Percentiles rank a stretch among this genome's conserved stretches.
Conservation (phyloP, 2,113 vertebrate genomes). For the Excalfactoria chinensis region DNA sequence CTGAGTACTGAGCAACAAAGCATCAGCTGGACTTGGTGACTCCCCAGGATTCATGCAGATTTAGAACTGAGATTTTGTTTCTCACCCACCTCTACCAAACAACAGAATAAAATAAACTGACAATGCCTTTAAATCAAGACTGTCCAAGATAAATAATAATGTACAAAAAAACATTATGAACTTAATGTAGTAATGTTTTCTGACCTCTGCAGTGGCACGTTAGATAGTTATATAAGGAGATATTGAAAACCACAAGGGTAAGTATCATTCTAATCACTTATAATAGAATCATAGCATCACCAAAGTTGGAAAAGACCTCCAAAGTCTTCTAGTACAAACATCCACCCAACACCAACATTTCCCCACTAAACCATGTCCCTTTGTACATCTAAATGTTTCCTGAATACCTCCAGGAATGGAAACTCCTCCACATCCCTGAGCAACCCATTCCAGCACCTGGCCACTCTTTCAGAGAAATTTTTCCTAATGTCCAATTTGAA, state of each 20-base stretch:
- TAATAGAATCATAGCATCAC: too few relatives aligned
- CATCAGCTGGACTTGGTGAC: rapidly evolving
- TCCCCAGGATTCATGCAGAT: background rate
- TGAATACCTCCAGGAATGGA: too few relatives aligned
- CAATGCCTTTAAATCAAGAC: background rate
- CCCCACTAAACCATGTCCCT: too few relatives aligned
- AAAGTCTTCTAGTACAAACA: too few relatives aligned
- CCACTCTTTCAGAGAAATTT: too few relatives aligned
- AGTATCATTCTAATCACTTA: background rate
- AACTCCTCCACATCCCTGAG: too few relatives aligned
- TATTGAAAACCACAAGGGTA: background rate
- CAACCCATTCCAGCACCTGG: too few relatives aligned
- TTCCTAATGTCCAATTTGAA: too few relatives aligned
- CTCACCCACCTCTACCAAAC: background rate
- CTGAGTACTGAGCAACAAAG: background rate
- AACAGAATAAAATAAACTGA: background rate
- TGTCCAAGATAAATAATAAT: background rate
- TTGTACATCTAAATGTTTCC: too few relatives aligned
- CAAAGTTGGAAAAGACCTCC: too few relatives aligned
- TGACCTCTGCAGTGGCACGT: background rate
- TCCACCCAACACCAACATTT: too few relatives aligned
- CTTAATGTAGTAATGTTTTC: background rate
- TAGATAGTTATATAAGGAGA: background rate
- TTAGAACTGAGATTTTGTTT: background rate
- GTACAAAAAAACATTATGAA: background rate